Evolutionary conservation across 2,113 vertebrate genomes (phyloP).

Genomic region (Embiotoca jacksoni): DNA sequence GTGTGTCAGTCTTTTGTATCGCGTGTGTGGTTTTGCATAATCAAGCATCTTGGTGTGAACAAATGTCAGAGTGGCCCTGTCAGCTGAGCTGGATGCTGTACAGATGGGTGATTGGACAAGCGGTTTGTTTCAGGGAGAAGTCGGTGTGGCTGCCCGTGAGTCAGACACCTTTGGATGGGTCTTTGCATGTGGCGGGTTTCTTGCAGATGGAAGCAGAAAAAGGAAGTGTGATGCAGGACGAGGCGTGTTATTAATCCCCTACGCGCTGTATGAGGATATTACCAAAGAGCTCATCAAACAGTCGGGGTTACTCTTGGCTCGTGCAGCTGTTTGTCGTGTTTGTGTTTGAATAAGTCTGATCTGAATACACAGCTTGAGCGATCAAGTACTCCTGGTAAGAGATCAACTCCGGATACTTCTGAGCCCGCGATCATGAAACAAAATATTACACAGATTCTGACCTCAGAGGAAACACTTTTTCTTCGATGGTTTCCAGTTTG

Average conservation of each 20-base stretch:
- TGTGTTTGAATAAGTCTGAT: conserved; percentile 14
- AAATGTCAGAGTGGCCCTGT: neutral
- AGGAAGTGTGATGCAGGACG: neutral
- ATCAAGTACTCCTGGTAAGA: neutral
- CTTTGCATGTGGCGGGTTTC: neutral
- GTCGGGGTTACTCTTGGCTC: neutral
- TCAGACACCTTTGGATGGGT: neutral
- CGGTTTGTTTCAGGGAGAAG: too few relatives aligned
- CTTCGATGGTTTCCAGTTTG: too few relatives aligned
- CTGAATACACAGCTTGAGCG: neutral
- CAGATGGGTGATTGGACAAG: conserved; percentile 14
- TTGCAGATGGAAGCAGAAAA: too few relatives aligned
- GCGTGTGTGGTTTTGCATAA: conserved; percentile 22
- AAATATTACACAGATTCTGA: too few relatives aligned
- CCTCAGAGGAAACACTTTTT: too few relatives aligned
- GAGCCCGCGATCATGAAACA: too few relatives aligned
- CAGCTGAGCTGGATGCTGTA: too few relatives aligned
- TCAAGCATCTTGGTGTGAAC: neutral
- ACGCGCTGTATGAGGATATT: conserved; percentile 9
- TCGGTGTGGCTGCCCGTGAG: conserved; percentile 1
- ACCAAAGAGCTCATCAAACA: conserved; percentile 47
- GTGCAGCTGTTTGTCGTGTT: conserved; percentile 4
- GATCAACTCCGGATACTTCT: too few relatives aligned
- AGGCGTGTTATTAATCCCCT: conserved; percentile 22
- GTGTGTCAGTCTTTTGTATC: neutral